Percentiles rank a stretch among this genome's conserved stretches.
phyloP scores from a whole-genome alignment of 2,113 vertebrate species.

The Brachypteracias leptosomus region DNA sequence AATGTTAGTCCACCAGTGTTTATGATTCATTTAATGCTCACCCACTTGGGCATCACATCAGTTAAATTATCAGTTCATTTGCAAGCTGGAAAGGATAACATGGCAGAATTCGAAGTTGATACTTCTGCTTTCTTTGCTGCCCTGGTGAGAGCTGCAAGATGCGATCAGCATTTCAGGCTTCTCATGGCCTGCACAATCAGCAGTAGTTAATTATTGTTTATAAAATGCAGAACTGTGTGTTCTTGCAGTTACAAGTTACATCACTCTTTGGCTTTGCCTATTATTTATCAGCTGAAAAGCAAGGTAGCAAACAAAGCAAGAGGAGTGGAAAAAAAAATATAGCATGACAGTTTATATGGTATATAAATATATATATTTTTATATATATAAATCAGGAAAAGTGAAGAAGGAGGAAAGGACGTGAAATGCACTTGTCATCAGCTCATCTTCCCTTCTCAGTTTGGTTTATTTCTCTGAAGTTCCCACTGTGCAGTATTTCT shows the following conservation, averaged over 20 bases:
- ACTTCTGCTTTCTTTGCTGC: neutral
- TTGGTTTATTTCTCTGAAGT: neutral
- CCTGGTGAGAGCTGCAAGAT: neutral
- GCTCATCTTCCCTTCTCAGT: neutral
- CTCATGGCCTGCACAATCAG: neutral
- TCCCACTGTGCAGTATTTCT: neutral
- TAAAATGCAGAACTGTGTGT: conserved; percentile 30
- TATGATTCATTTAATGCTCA: neutral
- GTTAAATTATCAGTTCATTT: neutral
- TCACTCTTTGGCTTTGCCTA: neutral
- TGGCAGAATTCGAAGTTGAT: neutral
- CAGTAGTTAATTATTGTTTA: conserved; percentile 48
- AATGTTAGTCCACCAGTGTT: neutral
- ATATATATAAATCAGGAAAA: no score
- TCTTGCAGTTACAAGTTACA: neutral
- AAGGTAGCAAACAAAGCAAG: neutral
- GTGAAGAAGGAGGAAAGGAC: neutral
- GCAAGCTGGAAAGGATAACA: neutral
- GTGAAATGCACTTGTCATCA: neutral
- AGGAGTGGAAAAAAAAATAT: neutral
- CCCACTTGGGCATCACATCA: neutral
- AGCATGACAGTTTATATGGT: neutral
- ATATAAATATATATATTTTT: no score
- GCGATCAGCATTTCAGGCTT: conserved; percentile 5
- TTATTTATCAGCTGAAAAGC: conserved; percentile 10